A percentile compares a stretch with the other conserved stretches of the same genome.
Conservation (phyloP, 2,888 invertebrate genomes). For the Siphonodentalium dalli region DNA sequence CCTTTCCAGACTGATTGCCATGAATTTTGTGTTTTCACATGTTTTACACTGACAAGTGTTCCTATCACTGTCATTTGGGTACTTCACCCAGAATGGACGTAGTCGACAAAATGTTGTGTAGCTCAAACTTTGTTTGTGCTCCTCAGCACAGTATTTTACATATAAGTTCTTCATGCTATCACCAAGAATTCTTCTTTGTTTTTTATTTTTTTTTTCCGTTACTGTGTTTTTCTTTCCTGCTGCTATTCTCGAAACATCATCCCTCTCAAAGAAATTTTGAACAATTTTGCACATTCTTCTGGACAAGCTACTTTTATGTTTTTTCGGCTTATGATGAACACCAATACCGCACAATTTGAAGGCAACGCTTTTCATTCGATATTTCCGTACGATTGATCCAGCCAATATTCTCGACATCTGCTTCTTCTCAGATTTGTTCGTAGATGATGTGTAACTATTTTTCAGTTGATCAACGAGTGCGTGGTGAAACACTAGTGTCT, state of each 20-base stretch:
- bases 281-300: slow-evolving; percentile 1
- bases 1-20: slow-evolving; percentile 10
- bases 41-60: slow-evolving; percentile 27
- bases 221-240: slow-evolving; percentile 21
- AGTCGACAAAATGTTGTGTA: slow-evolving; percentile 19
- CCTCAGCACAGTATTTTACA: slow-evolving; percentile 17
- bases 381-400: slow-evolving; percentile 2
- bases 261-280: slow-evolving; percentile 8
- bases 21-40: slow-evolving; percentile 19
- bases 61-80: slow-evolving; percentile 20
- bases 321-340: neutral
- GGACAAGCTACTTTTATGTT: neutral
- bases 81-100: slow-evolving; percentile 28
- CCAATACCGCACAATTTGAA: neutral
- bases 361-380: slow-evolving; percentile 3
- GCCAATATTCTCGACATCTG: neutral
- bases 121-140: neutral
- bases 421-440: neutral
- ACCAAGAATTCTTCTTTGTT: slow-evolving; percentile 20
- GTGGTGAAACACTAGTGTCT: too few species aligned
- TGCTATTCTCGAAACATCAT: slow-evolving; percentile 14
- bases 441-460: too few species aligned
- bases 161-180: slow-evolving; percentile 21
- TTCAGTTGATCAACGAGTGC: too few species aligned
- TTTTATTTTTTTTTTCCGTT: slow-evolving; percentile 20